Conservation (phyloP, 2,797 vertebrate species). For the Crocodylus rhombifer region DNA sequence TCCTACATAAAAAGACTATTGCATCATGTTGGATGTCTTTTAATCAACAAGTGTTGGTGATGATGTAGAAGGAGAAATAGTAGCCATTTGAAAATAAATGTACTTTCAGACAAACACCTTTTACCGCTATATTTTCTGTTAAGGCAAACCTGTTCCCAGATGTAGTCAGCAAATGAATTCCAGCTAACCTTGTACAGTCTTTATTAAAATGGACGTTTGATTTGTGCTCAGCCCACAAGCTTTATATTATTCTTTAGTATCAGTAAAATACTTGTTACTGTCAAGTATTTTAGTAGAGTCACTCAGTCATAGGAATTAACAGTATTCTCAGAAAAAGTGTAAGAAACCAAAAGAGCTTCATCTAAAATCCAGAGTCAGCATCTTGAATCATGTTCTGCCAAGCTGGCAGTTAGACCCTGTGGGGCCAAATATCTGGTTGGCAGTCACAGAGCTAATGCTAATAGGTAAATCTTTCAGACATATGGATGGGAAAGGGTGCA, state of each 20-base stretch:
- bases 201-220: background rate
- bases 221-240: background rate
- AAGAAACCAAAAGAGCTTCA: background rate
- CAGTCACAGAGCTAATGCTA: background rate
- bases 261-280: background rate
- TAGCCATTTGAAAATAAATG: background rate
- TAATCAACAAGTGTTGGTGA: background rate
- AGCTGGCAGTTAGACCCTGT: background rate
- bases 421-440: background rate
- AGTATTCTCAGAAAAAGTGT: background rate
- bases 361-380: background rate
- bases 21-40: background rate
- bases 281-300: conserved; percentile 37
- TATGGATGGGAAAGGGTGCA: background rate
- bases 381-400: background rate
- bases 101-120: background rate
- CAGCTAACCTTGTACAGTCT: background rate
- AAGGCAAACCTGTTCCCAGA: background rate
- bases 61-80: background rate
- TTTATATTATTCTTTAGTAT: conserved; percentile 31
- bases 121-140: background rate
- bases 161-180: background rate
- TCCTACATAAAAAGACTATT: background rate
- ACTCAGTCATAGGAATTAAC: background rate
- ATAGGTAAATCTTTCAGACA: background rate